Evolutionary conservation across 2,888 invertebrate genomes (phyloP), one percentile per base, ranked within the genome.

Genomic region (Eurytoma adleriae): DNA sequence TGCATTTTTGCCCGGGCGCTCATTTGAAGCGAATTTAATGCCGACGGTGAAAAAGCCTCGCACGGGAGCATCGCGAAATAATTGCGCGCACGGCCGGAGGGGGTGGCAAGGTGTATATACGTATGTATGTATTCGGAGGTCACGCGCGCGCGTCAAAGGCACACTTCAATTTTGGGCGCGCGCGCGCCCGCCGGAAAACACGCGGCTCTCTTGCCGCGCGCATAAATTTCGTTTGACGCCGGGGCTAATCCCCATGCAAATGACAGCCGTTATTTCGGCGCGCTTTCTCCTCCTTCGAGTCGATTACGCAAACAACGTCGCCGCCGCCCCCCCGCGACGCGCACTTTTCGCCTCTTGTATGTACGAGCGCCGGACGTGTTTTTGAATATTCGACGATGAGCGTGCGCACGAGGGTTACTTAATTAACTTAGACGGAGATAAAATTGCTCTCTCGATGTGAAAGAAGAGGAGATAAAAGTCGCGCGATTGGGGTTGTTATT

Each of bases 221-320:
- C 74, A 80, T 80, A 76, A 80, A 80, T 80, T 76, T 67, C 71
- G 80, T 80, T 80, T 80, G 80, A 80, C 61, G 76, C 64, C 76
- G 56, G 71, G 62, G 80, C 71, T 75, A 73, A 80, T 80, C 68
- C 77, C 40, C 61, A 80, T 80, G 77, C 80, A 80, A 80, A 80
- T 80, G 77, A 69, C 69, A 73, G 48, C 52, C 76, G 76, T 62
- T 76, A 76, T 80, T 80, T 71, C 61, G 70, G 48, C 61, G 5
- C 56, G 61, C 27, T 10, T 24, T 10, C 3, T 54, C 70, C 70
- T 59, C 48, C 50, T 78, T 71, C 68, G 67, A 68, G 59, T 79
- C 74, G 69, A 79, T 79, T 79, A 79, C 69, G 64, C 40, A 79
- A 79, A 73, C 74, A 64, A 50, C 68, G 18, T 30, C 27, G 24